Base-by-base conservation (phyloP, 2,113 vertebrate genomes). In the Pleuronectes platessa region DNA sequence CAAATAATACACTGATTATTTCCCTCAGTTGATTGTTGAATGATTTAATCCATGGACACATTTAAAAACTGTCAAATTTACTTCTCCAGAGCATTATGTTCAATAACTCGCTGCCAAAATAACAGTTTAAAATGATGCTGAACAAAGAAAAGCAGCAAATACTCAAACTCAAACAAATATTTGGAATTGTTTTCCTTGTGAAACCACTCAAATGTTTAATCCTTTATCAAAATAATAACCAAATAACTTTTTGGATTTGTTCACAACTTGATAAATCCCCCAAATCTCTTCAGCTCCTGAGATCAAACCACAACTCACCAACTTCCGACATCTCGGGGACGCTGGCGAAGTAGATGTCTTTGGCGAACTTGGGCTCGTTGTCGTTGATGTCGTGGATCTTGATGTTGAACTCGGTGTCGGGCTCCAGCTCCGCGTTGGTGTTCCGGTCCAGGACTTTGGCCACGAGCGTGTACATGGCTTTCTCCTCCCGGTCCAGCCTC, bases 301-400 rank as follows among this genome's bases (percentile, higher is more conserved):
- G 17, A 67, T 26, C 0, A 4, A 71, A 5, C 14, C 5, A 18
- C 18, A 87, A 96, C 97, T 93, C 92, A 99, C 98, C 98, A 9
- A 99, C 96, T 92, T 95, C 94, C 62, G 98, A 98, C 97, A 99
- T 99, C 93, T 99, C 98, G 3, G 97, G 96, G 75, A 99, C 95
- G 31, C 91, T 97, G 78, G 97, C 97, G 1, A 92, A 94, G 79
- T 96, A 99, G 62, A 96, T 85, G 2, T 98, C 96, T 93, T 96
- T 96, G 7, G 92, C 92, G 82, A 99, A 99, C 91, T 96, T 98
- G 55, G 98, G 98, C 66, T 95, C 98, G 26, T 99, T 99, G 92
- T 99, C 98, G 76, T 99, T 99, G 88, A 99, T 98, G 89, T 99
- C 98, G 1, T 99, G 98, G 63, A 99, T 99, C 91, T 99, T 99